These are phyloP conservation scores for Leptogaster cylindrica DNA, from an alignment of 2,888 invertebrate genomes.

Conservation along the genomic window DNA sequence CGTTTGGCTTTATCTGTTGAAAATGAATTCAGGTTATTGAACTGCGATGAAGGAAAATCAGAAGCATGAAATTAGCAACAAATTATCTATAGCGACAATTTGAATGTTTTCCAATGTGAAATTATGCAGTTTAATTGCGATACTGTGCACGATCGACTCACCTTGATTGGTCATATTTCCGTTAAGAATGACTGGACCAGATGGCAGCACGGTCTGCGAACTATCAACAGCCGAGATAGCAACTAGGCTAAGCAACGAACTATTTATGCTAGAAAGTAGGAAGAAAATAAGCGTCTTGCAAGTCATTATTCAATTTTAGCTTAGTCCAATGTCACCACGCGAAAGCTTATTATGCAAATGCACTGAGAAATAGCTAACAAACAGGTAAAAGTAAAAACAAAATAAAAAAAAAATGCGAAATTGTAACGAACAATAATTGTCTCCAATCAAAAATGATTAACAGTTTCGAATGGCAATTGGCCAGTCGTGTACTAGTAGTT, in stretches of 20 bases:
- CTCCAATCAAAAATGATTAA: no score
- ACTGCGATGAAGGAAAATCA: no score
- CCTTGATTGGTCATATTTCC: slow-evolving; percentile 39
- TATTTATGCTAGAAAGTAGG: slow-evolving; percentile 40
- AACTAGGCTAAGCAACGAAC: slow-evolving; percentile 44
- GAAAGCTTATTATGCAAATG: slow-evolving; percentile 14
- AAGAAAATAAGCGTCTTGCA: slow-evolving; percentile 11
- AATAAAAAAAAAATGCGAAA: neutral
- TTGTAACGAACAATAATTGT: no score
- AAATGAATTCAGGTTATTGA: neutral
- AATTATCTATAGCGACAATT: neutral
- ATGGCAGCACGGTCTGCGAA: slow-evolving; percentile 23
- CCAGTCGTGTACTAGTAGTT: no score
- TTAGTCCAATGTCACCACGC: slow-evolving; percentile 6
- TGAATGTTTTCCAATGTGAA: slow-evolving; percentile 2
- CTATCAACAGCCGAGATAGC: slow-evolving; percentile 44
- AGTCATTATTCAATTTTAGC: slow-evolving; percentile 4
- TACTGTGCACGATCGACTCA: neutral
- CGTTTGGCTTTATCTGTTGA: slow-evolving; percentile 52
- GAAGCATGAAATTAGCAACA: no score
- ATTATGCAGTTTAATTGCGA: neutral
- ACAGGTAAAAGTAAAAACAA: neutral
- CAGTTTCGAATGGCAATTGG: no score
- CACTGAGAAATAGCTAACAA: neutral
- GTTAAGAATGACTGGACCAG: slow-evolving; percentile 26